Base-by-base conservation (phyloP, 2,888 invertebrate genomes). In the Cataglyphis altisquamis region DNA sequence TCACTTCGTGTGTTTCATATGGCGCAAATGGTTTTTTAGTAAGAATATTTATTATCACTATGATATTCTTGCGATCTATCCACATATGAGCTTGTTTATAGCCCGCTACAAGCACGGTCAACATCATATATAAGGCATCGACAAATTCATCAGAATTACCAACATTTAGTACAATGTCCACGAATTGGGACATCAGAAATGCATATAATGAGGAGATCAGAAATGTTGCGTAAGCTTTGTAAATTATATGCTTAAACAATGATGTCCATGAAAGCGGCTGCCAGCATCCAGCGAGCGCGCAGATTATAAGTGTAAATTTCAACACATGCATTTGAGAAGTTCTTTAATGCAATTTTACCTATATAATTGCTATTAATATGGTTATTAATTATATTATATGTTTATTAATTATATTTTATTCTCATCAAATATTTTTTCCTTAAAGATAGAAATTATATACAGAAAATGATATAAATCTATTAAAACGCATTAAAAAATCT, bases 51-150 rank as follows among this genome's bases (percentile, higher is more conserved):
- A 86, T 74, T 60, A 89, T 55, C 57, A 6, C n/a, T 21, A 70
- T 80, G 36, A 90, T 72, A 32, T 52, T 74, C 0, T 72, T 32
- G 15, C 84, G 86, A 1, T 85, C 68, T 32, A 60, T 36, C 57
- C 88, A 41, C 41, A 89, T 41, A 36, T 75, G 84, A 12, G 68
- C 29, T 4, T 77, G 77, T 85, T 90, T 90, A 15, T 66, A 83
- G 45, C 86, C 85, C 81, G 78, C 78, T 60, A 80, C 70, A 0
- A 88, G 12, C 78, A 88, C 68, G 2, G 87, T 82, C 4, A 90
- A 48, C 18, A 90, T 48, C 84, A 88, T 85, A 18, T 87, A 89
- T n/a, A 84, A 80, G 66, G 81, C 75, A 29, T 88, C 84, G 9
- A 84, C 80, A n/a, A 89, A 84, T 32, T 87, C 85, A 12, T 87